A percentile compares a stretch with the other conserved stretches of the same genome.
phyloP scores from a whole-genome alignment of 1,140 invertebrate species.

The Trachymyrmex septentrionalis region DNA sequence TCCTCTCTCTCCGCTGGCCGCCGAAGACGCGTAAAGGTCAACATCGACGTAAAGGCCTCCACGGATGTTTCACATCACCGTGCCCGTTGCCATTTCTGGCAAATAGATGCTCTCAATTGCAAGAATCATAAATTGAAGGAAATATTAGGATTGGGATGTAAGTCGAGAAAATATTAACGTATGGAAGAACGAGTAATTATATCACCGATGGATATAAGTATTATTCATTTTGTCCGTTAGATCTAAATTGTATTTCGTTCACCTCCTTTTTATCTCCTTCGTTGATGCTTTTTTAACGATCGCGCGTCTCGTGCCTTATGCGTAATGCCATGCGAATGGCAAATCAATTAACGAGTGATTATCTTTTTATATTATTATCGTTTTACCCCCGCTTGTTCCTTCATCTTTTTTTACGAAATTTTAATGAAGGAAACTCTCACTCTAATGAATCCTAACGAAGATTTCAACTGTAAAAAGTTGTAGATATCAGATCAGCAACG shows the following conservation, averaged over 20 bases:
- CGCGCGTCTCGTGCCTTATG: neutral
- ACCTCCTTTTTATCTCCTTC: neutral
- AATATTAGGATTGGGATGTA: neutral
- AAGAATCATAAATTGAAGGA: conserved; percentile 5
- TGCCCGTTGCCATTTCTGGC: conserved; percentile 75
- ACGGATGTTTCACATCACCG: conserved; percentile 69
- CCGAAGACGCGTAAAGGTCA: conserved; percentile 73
- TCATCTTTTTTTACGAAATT: conserved; percentile 15
- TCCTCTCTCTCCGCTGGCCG: conserved; percentile 38
- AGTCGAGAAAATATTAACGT: neutral
- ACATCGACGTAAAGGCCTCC: conserved; percentile 70
- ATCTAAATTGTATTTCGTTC: neutral
- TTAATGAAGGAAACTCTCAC: conserved; percentile 16
- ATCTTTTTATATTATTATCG: conserved; percentile 3
- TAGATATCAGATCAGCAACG: conserved; percentile 50
- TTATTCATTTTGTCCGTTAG: neutral
- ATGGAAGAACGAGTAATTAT: neutral
- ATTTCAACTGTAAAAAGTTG: conserved; percentile 60
- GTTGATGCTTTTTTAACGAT: conserved; percentile 3
- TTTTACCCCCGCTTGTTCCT: neutral
- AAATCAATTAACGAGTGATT: conserved; percentile 24
- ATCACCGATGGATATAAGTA: neutral
- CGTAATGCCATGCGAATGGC: conserved; percentile 1
- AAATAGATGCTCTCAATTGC: conserved; percentile 58
- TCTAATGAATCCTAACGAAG: conserved; percentile 68